Evolutionary conservation across 2,113 vertebrate genomes (phyloP).

Genomic region (Cryptomyrus ogoouensis): DNA sequence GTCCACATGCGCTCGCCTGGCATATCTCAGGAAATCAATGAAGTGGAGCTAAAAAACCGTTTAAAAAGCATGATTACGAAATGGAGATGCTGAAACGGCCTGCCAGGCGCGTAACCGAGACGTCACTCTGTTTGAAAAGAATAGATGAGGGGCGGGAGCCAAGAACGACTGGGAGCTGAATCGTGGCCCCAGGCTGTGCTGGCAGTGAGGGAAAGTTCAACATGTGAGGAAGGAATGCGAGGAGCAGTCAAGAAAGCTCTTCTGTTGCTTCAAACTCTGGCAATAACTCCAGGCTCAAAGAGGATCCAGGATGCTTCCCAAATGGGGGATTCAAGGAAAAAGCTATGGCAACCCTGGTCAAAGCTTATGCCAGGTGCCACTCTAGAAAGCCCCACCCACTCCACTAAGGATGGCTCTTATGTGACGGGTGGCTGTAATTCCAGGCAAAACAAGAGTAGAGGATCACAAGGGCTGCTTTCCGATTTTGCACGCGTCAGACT

Average conservation of each 20-base stretch:
- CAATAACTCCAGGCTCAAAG: slow-evolving; percentile 1
- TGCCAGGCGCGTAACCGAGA: slow-evolving; percentile 26
- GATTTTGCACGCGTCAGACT: background rate
- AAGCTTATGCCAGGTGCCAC: background rate
- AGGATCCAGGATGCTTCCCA: background rate
- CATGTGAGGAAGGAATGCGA: slow-evolving; percentile 36
- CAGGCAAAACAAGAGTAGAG: background rate
- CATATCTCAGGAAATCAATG: background rate
- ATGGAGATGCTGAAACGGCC: background rate
- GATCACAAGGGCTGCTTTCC: background rate
- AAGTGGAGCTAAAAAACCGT: background rate
- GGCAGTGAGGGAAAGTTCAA: slow-evolving; percentile 54
- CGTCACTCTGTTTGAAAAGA: slow-evolving; percentile 28
- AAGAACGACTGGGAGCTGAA: slow-evolving; percentile 41
- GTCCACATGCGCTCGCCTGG: background rate
- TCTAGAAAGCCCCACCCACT: background rate
- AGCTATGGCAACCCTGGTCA: background rate
- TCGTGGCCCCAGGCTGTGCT: slow-evolving; percentile 50
- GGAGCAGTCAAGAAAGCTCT: slow-evolving; percentile 30
- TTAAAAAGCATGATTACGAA: background rate
- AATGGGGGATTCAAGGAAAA: background rate
- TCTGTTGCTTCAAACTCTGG: slow-evolving; percentile 37
- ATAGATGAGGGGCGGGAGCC: slow-evolving; percentile 24
- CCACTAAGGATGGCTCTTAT: too few relatives aligned
- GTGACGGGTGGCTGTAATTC: background rate